Evolutionary conservation across 2,888 invertebrate genomes (phyloP), one percentile per base, ranked within the genome.

Genomic region (Drosophila pseudotalamancana): DNA sequence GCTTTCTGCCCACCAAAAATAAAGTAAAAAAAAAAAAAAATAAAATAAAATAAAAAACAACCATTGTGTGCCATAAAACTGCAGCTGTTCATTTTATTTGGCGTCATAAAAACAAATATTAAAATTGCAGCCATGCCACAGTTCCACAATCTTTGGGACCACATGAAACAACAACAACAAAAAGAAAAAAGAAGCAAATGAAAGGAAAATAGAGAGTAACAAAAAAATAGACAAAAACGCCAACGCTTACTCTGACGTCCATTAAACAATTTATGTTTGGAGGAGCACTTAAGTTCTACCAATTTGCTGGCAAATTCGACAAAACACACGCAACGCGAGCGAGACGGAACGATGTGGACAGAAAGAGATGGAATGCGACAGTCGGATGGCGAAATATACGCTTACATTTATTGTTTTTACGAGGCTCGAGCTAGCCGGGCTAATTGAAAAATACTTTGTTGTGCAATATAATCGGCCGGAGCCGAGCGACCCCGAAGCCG

Each of bases 381-480:
- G n/a, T 35, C 31, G 49, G 25, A 34, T 4, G 29, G 37, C 12
- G 45, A 61, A 40, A 59, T 56, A 60, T 65, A 57, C 66, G 73
- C 62, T 79, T 60, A 63, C 87, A 86, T 71, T 86, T 77, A 81
- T 86, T 81, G 87, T 81, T 81, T 86, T 81, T 71, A 71, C 84
- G 84, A 74, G 80, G 54, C 70, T 85, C 74, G 63, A 66, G 65
- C 32, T 48, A 56, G 32, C 68, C 57, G 55, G 69, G 78, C 78
- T 83, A 87, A 87, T 83, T 83, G 83, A 83, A 83, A 83, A 87
- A 84, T 81, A 87, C 85, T 81, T 81, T 81, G 81, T 86, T 83
- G 87, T 69, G 78, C 81, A 77, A 54, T 70, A 77, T 77, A 77
- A 82, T 80, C 49, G 37, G n/a, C n/a, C n/a, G n/a, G n/a, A n/a